Base-by-base conservation (phyloP, 2,113 vertebrate species). In the Chrysemys picta region DNA sequence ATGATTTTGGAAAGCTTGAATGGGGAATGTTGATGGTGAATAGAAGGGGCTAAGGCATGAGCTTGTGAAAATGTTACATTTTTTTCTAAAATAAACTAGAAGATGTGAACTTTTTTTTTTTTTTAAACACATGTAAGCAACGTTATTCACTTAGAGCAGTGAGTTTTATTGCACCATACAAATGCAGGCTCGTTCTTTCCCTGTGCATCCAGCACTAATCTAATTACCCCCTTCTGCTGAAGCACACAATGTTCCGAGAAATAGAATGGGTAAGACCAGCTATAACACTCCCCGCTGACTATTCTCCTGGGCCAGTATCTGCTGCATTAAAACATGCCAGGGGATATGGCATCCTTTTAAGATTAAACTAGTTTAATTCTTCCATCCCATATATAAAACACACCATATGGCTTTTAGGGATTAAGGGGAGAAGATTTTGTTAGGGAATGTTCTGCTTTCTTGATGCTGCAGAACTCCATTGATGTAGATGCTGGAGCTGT, bases 231-330 rank as follows among this genome's bases (percentile, higher is more conserved):
- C 59, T 89, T 90, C 35, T 56, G 12, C 10, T 59, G 84, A 50
- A 92, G 45, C 65, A 86, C 24, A 21, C 83, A 27, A 81, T 52
- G 38, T 94, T 89, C 75, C 50, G 93, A 87, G 69, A 76, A 72
- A 16, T 47, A 82, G 75, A 27, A 84, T 69, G 76, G 69, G 27
- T 38, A 85, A 79, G 65, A 80, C 53, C 81, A 49, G 59, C 76
- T 88, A 1, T 87, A 87, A 17, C 72, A 72, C 6, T 54, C 42
- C 19, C 17, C 25, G 14, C 14, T 42, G 38, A 45, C 50, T 84
- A 49, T 59, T 89, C 62, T 54, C 57, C 5, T 53, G 31, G 79
- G 50, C 14, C 45, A 79, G 29, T 29, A 19, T 78, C 42, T 79
- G 45, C 45, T 79, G 24, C 31, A 53, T 85, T 56, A 45, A 69